Percentiles rank a stretch among this genome's conserved stretches.
Evolutionary conservation across 2,797 vertebrate genomes (phyloP).

Genomic region (Nothura maculosa): DNA sequence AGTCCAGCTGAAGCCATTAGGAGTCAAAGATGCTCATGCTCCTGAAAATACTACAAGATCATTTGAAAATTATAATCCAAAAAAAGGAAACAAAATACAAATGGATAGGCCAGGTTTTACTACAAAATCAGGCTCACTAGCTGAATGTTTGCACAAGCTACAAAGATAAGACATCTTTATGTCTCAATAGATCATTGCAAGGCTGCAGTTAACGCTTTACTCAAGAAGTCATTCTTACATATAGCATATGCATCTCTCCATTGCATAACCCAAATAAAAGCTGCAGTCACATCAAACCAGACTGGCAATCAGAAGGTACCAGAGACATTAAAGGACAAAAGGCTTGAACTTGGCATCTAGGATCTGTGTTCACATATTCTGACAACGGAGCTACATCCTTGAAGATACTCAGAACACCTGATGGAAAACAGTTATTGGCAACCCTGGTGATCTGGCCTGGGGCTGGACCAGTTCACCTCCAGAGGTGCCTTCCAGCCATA

Average conservation of each 20-base stretch:
- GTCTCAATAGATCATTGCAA: neutral
- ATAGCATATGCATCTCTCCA: neutral
- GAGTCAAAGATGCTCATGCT: neutral
- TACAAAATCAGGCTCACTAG: neutral
- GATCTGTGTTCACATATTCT: neutral
- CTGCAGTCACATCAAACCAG: neutral
- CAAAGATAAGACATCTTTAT: neutral
- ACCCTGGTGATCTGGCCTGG: too few species aligned
- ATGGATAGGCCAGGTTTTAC: neutral
- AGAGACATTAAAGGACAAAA: neutral
- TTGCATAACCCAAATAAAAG: neutral
- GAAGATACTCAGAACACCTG: too few species aligned
- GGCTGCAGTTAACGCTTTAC: neutral
- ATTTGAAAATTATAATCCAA: neutral
- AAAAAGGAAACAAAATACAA: neutral
- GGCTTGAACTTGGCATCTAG: neutral
- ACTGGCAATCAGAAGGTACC: neutral
- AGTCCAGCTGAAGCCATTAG: neutral
- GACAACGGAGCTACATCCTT: too few species aligned
- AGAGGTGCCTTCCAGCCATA: too few species aligned
- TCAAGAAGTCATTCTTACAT: neutral
- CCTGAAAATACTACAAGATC: neutral
- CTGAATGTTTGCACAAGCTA: neutral
- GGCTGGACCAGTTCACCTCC: too few species aligned
- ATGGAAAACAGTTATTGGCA: too few species aligned